Percentiles rank a stretch among this genome's conserved stretches.
Evolutionary conservation across 2,797 vertebrate genomes (phyloP).

Genomic region (Cuculus canorus): DNA sequence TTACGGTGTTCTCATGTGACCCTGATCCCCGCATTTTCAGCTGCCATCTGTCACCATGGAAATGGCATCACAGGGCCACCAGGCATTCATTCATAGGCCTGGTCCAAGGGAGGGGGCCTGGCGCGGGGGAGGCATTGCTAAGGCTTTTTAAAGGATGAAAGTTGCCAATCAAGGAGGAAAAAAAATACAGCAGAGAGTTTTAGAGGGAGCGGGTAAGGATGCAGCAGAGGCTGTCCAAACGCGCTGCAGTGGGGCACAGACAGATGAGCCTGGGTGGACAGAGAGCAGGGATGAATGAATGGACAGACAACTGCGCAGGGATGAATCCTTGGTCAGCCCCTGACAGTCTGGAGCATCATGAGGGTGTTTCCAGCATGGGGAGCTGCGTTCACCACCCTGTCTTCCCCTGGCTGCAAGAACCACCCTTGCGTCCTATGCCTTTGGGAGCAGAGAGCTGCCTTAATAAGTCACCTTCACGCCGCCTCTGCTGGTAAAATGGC

Average conservation of each 20-base stretch:
- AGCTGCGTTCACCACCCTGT: accelerated
- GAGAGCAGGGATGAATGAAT: neutral
- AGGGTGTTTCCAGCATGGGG: neutral
- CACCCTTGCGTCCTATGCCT: neutral
- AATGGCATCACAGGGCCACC: slow-evolving; percentile 71
- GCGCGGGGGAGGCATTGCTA: neutral
- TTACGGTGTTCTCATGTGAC: slow-evolving; percentile 78
- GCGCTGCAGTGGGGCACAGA: accelerated
- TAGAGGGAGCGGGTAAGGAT: neutral
- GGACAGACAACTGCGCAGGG: neutral
- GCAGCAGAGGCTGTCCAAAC: neutral
- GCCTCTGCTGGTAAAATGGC: neutral
- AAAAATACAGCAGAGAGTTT: neutral
- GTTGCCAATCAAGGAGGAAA: neutral
- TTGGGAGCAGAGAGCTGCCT: neutral
- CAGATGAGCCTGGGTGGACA: accelerated
- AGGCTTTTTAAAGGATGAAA: neutral
- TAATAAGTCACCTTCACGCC: neutral
- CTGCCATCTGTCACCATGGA: slow-evolving; percentile 79
- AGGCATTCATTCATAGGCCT: slow-evolving; percentile 67
- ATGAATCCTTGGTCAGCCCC: neutral
- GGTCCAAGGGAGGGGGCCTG: neutral
- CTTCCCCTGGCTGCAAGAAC: accelerated
- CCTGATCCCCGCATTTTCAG: slow-evolving; percentile 72
- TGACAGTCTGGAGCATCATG: accelerated